phyloP scores from a whole-genome alignment of 2,797 vertebrate genomes.

The Remorina albescens region DNA sequence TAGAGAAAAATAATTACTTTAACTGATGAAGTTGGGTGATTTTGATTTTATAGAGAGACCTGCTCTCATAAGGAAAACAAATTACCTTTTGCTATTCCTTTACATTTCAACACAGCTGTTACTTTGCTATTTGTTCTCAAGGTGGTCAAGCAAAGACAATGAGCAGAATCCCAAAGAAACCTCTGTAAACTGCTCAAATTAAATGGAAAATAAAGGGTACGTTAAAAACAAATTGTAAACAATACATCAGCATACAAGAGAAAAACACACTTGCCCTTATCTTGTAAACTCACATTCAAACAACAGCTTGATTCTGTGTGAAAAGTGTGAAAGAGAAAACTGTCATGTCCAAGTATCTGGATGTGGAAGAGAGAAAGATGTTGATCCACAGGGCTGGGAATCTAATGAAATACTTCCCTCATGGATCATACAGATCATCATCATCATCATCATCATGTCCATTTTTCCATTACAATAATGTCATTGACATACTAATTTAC shows the following conservation, averaged over 20 bases:
- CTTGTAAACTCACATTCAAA: slow-evolving; percentile 19
- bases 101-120: slow-evolving; percentile 22
- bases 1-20: not conserved
- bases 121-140: not conserved
- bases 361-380: slow-evolving; percentile 22
- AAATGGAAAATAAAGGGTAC: not conserved
- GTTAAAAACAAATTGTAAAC: slow-evolving; percentile 45
- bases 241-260: slow-evolving; percentile 30
- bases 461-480: not conserved
- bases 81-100: slow-evolving; percentile 15
- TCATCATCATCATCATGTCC: not conserved
- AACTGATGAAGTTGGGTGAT: not conserved
- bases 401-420: slow-evolving; percentile 36
- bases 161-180: not conserved
- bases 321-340: slow-evolving; percentile 11
- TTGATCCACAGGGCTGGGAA: not conserved
- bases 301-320: slow-evolving; percentile 6
- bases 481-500: not conserved
- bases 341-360: slow-evolving; percentile 32
- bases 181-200: slow-evolving; percentile 24
- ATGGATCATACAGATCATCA: slow-evolving; percentile 11
- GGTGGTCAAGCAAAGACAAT: not conserved
- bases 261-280: not conserved
- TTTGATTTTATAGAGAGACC: slow-evolving; percentile 71
- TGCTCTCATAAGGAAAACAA: slow-evolving; percentile 71